Conservation (phyloP, 2,888 invertebrate species). For the Erebia ligea region DNA sequence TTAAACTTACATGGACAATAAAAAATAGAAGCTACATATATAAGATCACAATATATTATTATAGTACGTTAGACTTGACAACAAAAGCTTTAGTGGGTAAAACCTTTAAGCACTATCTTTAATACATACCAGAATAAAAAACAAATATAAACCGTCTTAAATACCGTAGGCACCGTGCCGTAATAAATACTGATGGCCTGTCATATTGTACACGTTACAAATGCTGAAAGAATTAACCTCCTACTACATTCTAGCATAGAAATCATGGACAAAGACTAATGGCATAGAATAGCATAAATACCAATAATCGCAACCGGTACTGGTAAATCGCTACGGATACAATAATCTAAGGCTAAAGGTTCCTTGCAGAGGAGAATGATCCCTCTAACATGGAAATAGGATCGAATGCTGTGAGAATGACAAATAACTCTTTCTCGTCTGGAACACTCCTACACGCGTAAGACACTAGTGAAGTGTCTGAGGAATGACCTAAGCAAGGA, state of each 20-base stretch:
- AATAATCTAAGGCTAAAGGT: constrained; percentile 17
- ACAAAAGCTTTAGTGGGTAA: neutral
- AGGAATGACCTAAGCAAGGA: constrained; percentile 50
- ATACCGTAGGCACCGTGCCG: neutral
- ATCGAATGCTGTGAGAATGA: constrained; percentile 25
- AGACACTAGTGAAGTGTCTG: constrained; percentile 59
- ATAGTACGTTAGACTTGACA: neutral
- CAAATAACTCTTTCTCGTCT: constrained; percentile 38
- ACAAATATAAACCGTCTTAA: neutral
- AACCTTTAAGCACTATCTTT: neutral
- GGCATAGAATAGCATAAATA: constrained; percentile 23
- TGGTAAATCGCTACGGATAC: constrained; percentile 17
- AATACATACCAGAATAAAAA: neutral
- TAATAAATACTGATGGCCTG: neutral
- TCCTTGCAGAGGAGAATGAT: constrained; percentile 35
- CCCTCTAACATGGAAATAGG: constrained; percentile 41
- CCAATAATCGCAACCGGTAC: constrained; percentile 24
- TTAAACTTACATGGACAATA: neutral
- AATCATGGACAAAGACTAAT: constrained; percentile 17
- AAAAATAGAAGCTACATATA: neutral
- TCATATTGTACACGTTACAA: neutral
- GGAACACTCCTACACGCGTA: constrained; percentile 64
- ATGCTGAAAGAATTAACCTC: neutral
- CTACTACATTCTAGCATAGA: neutral
- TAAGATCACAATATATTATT: neutral